Conservation (phyloP, 53 echinoderm and acorn worm genomes). For the Apostichopus leukothele region DNA sequence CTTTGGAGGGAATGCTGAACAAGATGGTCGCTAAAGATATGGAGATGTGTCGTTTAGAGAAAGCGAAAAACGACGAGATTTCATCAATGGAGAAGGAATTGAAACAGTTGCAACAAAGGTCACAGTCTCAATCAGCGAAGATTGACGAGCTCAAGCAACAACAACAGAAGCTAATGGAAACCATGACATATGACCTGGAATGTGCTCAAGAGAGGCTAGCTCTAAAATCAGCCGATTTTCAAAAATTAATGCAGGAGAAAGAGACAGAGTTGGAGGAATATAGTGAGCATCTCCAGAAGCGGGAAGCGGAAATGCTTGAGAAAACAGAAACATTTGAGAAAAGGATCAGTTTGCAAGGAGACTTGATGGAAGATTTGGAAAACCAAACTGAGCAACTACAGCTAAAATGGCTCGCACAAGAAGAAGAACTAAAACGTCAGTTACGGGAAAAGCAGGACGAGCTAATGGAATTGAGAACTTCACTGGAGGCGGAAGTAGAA, state of each 20-base stretch:
- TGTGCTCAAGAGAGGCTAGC: constrained; percentile 42
- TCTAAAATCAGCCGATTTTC: constrained; percentile 20
- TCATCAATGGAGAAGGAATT: constrained; percentile 26
- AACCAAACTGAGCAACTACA: background rate
- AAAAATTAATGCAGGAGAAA: constrained; percentile 32
- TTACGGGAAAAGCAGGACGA: constrained; percentile 13
- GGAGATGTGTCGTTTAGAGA: background rate
- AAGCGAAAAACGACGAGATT: constrained; percentile 4
- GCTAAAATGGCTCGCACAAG: background rate
- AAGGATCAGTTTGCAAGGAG: background rate
- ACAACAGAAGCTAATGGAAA: constrained; percentile 35
- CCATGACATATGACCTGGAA: constrained; percentile 30
- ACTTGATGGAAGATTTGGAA: background rate
- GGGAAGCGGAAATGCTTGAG: constrained; percentile 20
- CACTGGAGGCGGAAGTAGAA: constrained; percentile 36
- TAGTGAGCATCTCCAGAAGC: background rate
- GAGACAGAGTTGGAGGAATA: constrained; percentile 29
- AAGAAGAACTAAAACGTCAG: background rate
- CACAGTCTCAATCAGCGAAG: background rate
- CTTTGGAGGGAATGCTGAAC: constrained; percentile 32
- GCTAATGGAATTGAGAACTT: constrained; percentile 28
- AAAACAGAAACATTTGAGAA: background rate
- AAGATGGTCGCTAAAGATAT: constrained; percentile 36
- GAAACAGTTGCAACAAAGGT: constrained; percentile 2
- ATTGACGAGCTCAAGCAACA: background rate